Evolutionary conservation across 2,113 vertebrate genomes (phyloP), one percentile per base, ranked within the genome.

Genomic region (Typhlomys cinereus): DNA sequence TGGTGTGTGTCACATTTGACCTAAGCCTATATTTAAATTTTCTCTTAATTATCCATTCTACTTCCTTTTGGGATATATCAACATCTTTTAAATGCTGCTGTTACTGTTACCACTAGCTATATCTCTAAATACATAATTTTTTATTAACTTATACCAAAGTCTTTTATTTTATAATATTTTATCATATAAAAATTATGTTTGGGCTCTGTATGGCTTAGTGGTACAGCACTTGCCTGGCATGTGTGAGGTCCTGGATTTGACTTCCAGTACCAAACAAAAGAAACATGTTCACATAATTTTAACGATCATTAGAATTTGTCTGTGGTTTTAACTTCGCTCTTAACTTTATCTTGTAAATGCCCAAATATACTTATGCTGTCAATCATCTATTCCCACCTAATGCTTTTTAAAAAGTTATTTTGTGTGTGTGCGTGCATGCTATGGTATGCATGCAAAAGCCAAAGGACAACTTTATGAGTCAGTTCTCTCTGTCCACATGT

Each of bases 21-120:
- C 25, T 52, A 79, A 39, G 23, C 29, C 52, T 41, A 27, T 18
- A 29, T 57, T 14, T 57, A 59, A 81, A 88, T 85, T 91, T 91
- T 46, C 39, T 91, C 85, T 91, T 70, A 71, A 69, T 57, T 62
- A 48, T 17, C 36, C 74, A 41, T 27, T 88, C 41, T 73, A 73
- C 3, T 64, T 79, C n/a, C 64, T 85, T 93, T 88, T 84, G 50
- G 82, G 90, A 73, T 67, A 41, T 18, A 93, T 78, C 31, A 91
- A 54, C 41, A 85, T 86, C 62, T 82, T 76, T 67, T 69, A 80
- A 85, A 91, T 76, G 85, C 29, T 73, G 7, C 7, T 81, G n/a
- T 52, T 61, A 76, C 52, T 76, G 12, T 85, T 73, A 78, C 25
- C n/a, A 69, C 83, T 78, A 83, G 52, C n/a, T 48, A 92, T 27